Evolutionary conservation across 35 echinoderm and acorn worm genomes (phyloP), one percentile per base, ranked within the genome.

Genomic region (Antedon bifida): DNA sequence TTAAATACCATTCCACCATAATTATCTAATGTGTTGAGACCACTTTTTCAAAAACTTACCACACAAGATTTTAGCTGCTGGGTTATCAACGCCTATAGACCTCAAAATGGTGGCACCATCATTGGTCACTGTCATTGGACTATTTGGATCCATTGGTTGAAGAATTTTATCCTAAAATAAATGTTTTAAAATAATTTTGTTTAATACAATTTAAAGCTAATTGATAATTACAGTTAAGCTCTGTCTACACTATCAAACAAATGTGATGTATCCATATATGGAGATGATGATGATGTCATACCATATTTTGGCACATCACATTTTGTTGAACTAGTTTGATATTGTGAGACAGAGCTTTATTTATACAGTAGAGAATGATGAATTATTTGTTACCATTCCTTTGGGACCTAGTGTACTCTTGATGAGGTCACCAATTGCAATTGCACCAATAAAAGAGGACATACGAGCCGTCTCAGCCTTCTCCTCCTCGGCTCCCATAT

Each of bases 371-470:
- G n/a, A n/a, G n/a, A n/a, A n/a, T n/a, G n/a, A n/a, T n/a, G n/a
- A n/a, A n/a, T n/a, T n/a, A n/a, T n/a, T n/a, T n/a, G 89, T 86
- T 77, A 96, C 93, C 93, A 96, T 96, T 86, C 93, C 93, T 39
- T 96, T 96, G n/a, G 93, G 93, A 83, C 93, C 93, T 30, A 96
- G 80, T 11, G 93, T 96, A 75, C 89, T 96, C 80, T 96, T 96
- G 83, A 96, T 86, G 8, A 96, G 82, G 64, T 91, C 89, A 31
- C 93, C 93, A 30, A 96, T 96, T 30, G 93, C 93, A 34, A 96
- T 96, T 35, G 93, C 93, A 26, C 93, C 93, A 77, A 96, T 83
- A 85, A 96, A 96, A 33, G 90, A 92, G 0, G 93, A 96, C 78
- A 96, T 36, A 31, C 93, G 79, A 34, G 93, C 93, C 5, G 84